Evolutionary conservation across 2,888 invertebrate species (phyloP).

Genomic region (Pteria penguin): DNA sequence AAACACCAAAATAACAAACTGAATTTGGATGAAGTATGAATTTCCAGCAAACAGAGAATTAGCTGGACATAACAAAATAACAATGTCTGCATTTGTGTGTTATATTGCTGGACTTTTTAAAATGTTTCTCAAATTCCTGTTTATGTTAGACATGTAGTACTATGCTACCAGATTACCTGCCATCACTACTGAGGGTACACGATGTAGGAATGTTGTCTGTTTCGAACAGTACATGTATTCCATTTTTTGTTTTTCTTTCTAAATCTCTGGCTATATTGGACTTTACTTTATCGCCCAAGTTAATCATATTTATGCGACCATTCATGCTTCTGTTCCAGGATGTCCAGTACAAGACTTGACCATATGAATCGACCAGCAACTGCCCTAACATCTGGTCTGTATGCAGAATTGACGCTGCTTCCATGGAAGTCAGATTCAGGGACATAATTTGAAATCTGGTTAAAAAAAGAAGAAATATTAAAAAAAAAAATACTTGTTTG

Average conservation of each 20-base stretch:
- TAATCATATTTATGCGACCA: conserved; percentile 63
- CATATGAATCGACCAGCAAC: conserved; percentile 57
- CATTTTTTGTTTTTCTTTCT: no score
- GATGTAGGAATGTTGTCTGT: conserved; percentile 64
- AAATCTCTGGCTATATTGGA: conserved; percentile 59
- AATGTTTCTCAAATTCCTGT: no score
- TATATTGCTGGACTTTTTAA: no score
- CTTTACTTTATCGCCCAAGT: conserved; percentile 51
- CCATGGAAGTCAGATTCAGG: neutral
- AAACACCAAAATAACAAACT: no score
- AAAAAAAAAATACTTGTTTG: no score
- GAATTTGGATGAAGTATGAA: no score
- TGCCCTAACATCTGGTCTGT: conserved; percentile 33
- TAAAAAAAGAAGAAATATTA: no score
- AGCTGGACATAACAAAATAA: no score
- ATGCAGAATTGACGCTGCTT: neutral
- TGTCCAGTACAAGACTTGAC: conserved; percentile 68
- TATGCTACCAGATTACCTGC: conserved; percentile 57
- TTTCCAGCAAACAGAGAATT: no score
- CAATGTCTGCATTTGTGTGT: no score
- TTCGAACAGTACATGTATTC: no score
- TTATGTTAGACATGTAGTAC: neutral
- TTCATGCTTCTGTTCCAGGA: conserved; percentile 47
- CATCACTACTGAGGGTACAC: conserved; percentile 58
- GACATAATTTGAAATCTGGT: neutral